Evolutionary conservation across 1,140 invertebrate species (phyloP).

Genomic region (Olivierus martensii): DNA sequence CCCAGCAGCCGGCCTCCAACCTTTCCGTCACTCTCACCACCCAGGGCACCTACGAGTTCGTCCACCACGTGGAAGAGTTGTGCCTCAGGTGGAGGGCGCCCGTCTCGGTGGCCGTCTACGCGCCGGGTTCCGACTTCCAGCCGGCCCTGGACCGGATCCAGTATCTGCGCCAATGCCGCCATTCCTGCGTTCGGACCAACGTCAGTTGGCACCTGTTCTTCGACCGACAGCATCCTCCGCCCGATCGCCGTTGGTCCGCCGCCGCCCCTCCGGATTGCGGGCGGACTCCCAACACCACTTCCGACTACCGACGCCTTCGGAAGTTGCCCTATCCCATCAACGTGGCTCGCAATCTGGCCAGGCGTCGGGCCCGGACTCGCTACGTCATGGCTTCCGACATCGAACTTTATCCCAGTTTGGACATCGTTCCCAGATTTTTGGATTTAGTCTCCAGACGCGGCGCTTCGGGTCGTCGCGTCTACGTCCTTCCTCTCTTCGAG

Average conservation of each 20-base stretch:
- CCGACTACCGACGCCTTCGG: neutral
- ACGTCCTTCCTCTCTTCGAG: constrained; percentile 65
- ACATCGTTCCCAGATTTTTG: constrained; percentile 19
- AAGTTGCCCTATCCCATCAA: constrained; percentile 27
- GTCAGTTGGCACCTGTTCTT: constrained; percentile 23
- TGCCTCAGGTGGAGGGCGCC: constrained; percentile 56
- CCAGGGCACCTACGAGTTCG: constrained; percentile 65
- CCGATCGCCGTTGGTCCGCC: neutral
- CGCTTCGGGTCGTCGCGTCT: constrained; percentile 35
- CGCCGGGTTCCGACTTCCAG: constrained; percentile 51
- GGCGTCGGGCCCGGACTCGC: constrained; percentile 19
- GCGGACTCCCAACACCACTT: neutral
- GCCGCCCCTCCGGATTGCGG: neutral
- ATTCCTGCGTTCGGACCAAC: constrained; percentile 14
- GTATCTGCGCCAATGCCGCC: constrained; percentile 36
- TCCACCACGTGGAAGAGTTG: constrained; percentile 73
- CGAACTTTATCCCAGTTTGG: constrained; percentile 24
- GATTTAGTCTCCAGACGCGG: neutral
- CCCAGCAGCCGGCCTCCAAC: constrained; percentile 36
- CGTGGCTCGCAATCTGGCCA: constrained; percentile 24
- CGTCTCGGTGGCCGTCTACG: constrained; percentile 57
- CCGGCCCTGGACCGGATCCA: constrained; percentile 43
- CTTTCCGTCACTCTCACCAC: constrained; percentile 82
- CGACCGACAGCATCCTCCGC: neutral
- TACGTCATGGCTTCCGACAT: constrained; percentile 26